Evolutionary conservation across 2,888 invertebrate genomes (phyloP).

Genomic region (Merodon equestris): DNA sequence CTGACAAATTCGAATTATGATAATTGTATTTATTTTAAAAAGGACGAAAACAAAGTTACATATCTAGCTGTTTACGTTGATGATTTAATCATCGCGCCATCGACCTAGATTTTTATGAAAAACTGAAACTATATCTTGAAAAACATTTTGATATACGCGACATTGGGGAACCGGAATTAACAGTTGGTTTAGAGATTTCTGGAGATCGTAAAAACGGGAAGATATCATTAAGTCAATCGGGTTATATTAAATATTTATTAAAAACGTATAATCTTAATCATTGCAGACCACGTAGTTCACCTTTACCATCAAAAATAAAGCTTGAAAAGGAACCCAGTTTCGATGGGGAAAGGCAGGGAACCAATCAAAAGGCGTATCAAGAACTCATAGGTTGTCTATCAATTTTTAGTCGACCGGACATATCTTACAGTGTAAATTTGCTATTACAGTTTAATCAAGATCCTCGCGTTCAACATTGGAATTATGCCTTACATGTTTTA

Average conservation of each 20-base stretch:
- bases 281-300: background rate
- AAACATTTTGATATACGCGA: conserved; percentile 11
- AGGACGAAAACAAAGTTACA: conserved; percentile 7
- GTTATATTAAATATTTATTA: too few species aligned
- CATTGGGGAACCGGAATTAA: conserved; percentile 11
- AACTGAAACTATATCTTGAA: too few species aligned
- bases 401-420: too few species aligned
- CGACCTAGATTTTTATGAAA: too few species aligned
- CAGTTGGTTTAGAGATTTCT: conserved; percentile 12
- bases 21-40: too few species aligned
- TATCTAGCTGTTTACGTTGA: background rate
- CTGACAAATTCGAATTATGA: conserved; percentile 21
- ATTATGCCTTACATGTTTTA: too few species aligned
- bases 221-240: too few species aligned
- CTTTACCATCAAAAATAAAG: conserved; percentile 7
- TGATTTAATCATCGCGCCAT: conserved; percentile 17
- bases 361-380: conserved; percentile 15
- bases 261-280: too few species aligned
- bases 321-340: conserved; percentile 7
- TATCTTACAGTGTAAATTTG: background rate
- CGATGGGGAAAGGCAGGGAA: conserved; percentile 1
- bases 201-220: too few species aligned
- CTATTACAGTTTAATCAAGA: conserved; percentile 27
- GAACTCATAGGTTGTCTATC: conserved; percentile 13
- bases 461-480: too few species aligned